Evolutionary conservation across 1,140 invertebrate genomes (phyloP).

Genomic region (Drosophila setifemur): DNA sequence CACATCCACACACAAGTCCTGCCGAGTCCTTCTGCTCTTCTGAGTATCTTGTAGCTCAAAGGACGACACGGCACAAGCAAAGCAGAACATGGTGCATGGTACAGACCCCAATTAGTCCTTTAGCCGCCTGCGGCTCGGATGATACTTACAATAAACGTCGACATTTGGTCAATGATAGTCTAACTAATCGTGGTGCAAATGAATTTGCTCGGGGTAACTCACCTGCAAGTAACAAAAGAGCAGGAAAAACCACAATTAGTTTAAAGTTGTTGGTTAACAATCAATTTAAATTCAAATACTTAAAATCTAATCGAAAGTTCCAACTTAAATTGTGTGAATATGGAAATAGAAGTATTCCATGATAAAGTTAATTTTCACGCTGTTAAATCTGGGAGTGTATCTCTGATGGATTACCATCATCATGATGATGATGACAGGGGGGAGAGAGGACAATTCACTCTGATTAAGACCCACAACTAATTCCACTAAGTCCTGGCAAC

Average conservation of each 20-base stretch:
- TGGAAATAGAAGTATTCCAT: no score
- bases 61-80: conserved; percentile 21
- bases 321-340: no score
- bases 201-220: conserved; percentile 31
- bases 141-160: conserved; percentile 66
- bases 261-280: no score
- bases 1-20: conserved; percentile 4
- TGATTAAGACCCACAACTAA: conserved; percentile 56
- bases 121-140: conserved; percentile 23
- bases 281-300: no score
- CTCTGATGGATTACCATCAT: conserved; percentile 16
- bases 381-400: background rate
- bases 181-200: conserved; percentile 3
- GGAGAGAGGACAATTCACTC: conserved; percentile 19
- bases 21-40: conserved; percentile 16
- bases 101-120: conserved; percentile 38
- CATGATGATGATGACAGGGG: background rate
- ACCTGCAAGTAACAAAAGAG: conserved; percentile 54
- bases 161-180: conserved; percentile 31
- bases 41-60: conserved; percentile 17
- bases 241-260: background rate
- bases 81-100: conserved; percentile 1
- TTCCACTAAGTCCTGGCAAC: conserved; percentile 66
- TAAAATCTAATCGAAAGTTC: no score
- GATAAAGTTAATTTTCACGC: no score